phyloP scores from a whole-genome alignment of 2,113 vertebrate genomes.

The Grammatotria lemairii region DNA sequence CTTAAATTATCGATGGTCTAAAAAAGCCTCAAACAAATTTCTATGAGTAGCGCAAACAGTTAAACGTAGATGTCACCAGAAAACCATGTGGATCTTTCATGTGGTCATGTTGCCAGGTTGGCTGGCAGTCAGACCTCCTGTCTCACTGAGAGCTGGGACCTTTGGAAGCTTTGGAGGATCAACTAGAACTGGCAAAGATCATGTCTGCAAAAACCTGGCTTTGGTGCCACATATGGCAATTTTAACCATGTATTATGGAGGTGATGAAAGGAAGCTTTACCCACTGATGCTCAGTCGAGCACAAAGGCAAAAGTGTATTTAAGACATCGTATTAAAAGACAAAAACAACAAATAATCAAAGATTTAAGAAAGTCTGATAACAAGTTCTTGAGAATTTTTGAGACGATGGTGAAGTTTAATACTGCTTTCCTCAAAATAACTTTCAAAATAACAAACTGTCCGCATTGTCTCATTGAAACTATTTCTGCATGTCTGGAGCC shows the following conservation, averaged over 20 bases:
- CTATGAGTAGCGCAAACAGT: not conserved
- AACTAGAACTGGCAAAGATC: constrained; percentile 33
- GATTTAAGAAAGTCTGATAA: not conserved
- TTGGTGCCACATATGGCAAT: constrained; percentile 29
- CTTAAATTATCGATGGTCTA: not conserved
- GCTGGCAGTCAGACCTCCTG: constrained; percentile 16
- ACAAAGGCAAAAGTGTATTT: not conserved
- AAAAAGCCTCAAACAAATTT: not conserved
- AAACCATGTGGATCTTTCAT: not conserved
- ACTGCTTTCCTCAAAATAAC: not conserved
- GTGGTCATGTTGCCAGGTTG: constrained; percentile 28
- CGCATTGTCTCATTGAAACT: not conserved
- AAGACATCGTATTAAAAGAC: not conserved
- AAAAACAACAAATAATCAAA: not conserved
- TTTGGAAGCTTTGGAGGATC: constrained; percentile 30
- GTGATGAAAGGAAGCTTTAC: constrained; percentile 23
- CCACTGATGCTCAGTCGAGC: not conserved
- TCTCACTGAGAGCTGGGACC: constrained; percentile 31
- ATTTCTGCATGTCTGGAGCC: not conserved
- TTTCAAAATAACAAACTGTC: not conserved
- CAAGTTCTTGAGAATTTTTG: not conserved
- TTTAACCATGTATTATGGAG: not conserved
- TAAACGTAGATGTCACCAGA: not conserved
- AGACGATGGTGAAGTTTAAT: not conserved
- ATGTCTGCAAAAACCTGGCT: constrained; percentile 38